Percentiles rank a stretch among this genome's conserved stretches.
Evolutionary conservation across 2,888 invertebrate species (phyloP).

Genomic region (Drosophila picticornis): DNA sequence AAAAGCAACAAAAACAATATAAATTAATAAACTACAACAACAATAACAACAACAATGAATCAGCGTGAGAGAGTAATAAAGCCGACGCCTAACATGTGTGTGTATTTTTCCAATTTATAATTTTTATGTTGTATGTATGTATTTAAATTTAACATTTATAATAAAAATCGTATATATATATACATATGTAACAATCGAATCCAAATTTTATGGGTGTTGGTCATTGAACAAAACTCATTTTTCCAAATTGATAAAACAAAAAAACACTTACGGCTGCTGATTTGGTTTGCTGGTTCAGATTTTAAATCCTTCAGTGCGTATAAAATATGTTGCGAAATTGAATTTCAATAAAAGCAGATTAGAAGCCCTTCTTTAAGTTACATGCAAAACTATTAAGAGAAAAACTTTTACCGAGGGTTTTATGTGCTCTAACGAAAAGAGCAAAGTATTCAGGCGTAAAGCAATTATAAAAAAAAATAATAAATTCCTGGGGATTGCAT

Average conservation of each 20-base stretch:
- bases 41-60: slow-evolving; percentile 31
- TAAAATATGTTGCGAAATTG: background rate
- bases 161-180: slow-evolving; percentile 77
- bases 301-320: background rate
- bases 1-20: slow-evolving; percentile 41
- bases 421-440: background rate
- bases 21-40: slow-evolving; percentile 17
- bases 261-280: background rate
- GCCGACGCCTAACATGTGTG: slow-evolving; percentile 55
- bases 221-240: background rate
- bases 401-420: background rate
- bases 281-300: background rate
- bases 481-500: background rate
- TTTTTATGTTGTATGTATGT: slow-evolving; percentile 82
- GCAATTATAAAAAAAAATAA: too few relatives aligned
- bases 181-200: slow-evolving; percentile 49
- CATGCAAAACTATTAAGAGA: background rate
- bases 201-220: slow-evolving; percentile 6
- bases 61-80: slow-evolving; percentile 23
- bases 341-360: background rate
- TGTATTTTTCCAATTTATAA: slow-evolving; percentile 75
- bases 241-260: background rate
- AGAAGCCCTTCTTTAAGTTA: background rate
- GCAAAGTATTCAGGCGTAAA: background rate
- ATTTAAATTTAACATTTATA: slow-evolving; percentile 79